Evolutionary conservation across 2,888 invertebrate genomes (phyloP).

Genomic region (Catocala sponsa): DNA sequence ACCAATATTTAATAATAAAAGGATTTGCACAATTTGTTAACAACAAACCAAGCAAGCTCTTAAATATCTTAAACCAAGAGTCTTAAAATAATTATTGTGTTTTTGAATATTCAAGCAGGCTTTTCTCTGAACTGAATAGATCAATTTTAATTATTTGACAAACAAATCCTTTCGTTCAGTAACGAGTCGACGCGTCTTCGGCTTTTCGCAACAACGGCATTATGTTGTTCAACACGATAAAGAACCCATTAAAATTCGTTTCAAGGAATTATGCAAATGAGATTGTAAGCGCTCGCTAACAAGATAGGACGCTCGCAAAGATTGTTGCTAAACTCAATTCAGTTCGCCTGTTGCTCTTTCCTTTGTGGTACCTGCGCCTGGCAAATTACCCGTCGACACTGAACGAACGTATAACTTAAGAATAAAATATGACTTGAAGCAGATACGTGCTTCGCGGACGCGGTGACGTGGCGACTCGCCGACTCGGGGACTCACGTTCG

Average conservation of each 20-base stretch:
- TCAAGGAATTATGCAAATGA: constrained; percentile 81
- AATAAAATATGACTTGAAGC: constrained; percentile 39
- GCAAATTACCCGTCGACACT: constrained; percentile 41
- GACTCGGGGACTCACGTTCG: background rate
- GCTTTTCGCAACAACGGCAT: constrained; percentile 64
- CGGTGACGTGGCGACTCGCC: no score
- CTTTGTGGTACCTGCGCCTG: constrained; percentile 52
- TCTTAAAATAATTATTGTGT: constrained; percentile 24
- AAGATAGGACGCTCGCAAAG: constrained; percentile 73
- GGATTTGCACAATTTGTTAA: constrained; percentile 11
- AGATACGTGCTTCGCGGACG: background rate
- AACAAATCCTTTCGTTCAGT: constrained; percentile 59
- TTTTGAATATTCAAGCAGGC: constrained; percentile 29
- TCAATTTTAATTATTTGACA: constrained; percentile 58
- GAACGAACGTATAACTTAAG: constrained; percentile 44
- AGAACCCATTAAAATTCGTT: constrained; percentile 79
- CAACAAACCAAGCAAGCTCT: background rate
- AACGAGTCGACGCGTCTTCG: constrained; percentile 42
- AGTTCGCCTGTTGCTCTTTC: constrained; percentile 68
- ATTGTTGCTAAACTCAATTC: constrained; percentile 80
- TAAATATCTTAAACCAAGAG: constrained; percentile 13
- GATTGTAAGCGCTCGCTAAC: constrained; percentile 77
- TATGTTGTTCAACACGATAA: constrained; percentile 77
- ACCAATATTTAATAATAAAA: constrained; percentile 7
- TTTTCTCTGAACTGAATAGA: constrained; percentile 28